Conservation (phyloP, 1,140 invertebrate species). For the Adoxophyes honmai region DNA sequence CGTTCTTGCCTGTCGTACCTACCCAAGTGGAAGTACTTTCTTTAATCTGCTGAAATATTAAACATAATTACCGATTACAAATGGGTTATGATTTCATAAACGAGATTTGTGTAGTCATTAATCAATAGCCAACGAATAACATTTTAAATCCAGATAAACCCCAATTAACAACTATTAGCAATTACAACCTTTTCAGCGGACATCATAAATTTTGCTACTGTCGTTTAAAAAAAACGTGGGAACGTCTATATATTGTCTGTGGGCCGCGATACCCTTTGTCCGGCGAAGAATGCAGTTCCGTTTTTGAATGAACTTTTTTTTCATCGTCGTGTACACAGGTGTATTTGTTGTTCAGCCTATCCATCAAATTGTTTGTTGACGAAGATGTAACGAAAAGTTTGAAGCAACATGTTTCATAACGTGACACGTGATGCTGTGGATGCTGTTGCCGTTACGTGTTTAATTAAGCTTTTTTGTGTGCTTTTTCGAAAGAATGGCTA, state of each 20-base stretch:
- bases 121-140: background rate
- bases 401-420: no score
- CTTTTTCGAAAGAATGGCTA: no score
- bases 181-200: background rate
- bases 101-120: no score
- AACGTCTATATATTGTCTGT: slow-evolving; percentile 36
- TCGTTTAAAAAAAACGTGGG: slow-evolving; percentile 54
- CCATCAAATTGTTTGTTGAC: slow-evolving; percentile 21
- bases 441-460: no score
- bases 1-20: no score
- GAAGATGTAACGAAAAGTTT: slow-evolving; percentile 15
- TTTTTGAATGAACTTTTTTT: slow-evolving; percentile 48
- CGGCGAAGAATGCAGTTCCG: slow-evolving; percentile 49
- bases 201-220: slow-evolving; percentile 38
- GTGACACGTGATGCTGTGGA: no score
- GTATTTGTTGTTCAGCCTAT: slow-evolving; percentile 36
- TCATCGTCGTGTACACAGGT: slow-evolving; percentile 52
- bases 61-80: no score
- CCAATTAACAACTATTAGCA: slow-evolving; percentile 14
- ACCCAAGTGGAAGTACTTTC: no score
- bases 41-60: no score
- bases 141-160: background rate
- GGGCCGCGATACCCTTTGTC: slow-evolving; percentile 38
- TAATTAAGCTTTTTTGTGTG: no score
- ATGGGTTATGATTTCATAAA: no score